These are phyloP conservation scores for Eupithecia vulgata DNA, from an alignment of 2,888 invertebrate species.

Conservation along the genomic window DNA sequence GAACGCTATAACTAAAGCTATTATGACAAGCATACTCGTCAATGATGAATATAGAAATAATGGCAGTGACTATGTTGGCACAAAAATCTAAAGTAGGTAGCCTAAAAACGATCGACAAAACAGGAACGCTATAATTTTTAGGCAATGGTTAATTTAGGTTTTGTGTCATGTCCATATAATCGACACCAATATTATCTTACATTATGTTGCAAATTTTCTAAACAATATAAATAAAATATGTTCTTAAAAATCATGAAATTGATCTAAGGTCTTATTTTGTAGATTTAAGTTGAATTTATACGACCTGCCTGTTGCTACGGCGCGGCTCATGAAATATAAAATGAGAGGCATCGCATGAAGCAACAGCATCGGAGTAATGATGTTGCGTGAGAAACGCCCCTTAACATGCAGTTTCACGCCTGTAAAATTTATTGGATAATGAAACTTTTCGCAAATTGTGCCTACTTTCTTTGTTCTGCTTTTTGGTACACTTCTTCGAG, in stretches of 20 bases:
- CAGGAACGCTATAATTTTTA: too few relatives aligned
- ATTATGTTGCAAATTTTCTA: too few relatives aligned
- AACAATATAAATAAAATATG: too few relatives aligned
- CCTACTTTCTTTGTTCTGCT: conserved; percentile 29
- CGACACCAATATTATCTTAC: too few relatives aligned
- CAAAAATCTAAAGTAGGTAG: too few relatives aligned
- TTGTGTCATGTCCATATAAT: too few relatives aligned
- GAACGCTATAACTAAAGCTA: background rate
- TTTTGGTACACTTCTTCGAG: conserved; percentile 18
- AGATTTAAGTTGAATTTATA: background rate
- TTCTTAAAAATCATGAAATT: background rate
- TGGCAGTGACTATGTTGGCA: too few relatives aligned
- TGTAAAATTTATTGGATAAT: conserved; percentile 49
- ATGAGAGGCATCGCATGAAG: conserved; percentile 29
- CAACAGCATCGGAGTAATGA: conserved; percentile 37
- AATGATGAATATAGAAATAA: background rate
- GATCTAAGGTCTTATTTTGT: background rate
- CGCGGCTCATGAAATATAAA: background rate
- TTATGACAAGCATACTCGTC: too few relatives aligned
- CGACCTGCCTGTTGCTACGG: background rate
- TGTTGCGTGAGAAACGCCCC: conserved; percentile 59
- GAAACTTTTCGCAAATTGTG: conserved; percentile 40
- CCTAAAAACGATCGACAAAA: too few relatives aligned
- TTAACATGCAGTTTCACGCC: conserved; percentile 51
- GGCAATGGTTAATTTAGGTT: too few relatives aligned